These are phyloP conservation scores for Sclerodermus sp. DNA, from an alignment of 2,888 invertebrate species.

Conservation along the genomic window DNA sequence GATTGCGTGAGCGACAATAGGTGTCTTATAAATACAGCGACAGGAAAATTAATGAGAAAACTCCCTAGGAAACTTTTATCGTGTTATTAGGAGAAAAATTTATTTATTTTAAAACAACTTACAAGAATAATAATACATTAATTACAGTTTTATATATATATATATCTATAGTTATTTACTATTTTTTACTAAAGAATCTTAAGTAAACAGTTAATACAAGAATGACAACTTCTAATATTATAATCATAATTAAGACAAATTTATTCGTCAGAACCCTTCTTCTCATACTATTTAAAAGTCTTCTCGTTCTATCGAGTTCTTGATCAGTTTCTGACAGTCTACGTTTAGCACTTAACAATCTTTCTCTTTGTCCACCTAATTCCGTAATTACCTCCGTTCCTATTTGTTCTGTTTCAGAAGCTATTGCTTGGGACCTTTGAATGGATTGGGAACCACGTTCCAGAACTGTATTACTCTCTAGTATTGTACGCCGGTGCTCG, in stretches of 20 bases:
- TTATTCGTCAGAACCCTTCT: conserved; percentile 76
- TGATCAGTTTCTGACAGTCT: conserved; percentile 73
- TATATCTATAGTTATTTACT: not conserved
- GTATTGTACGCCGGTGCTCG: conserved; percentile 63
- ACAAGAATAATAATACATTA: no score
- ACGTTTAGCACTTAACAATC: conserved; percentile 67
- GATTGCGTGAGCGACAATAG: no score
- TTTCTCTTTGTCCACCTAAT: conserved; percentile 74
- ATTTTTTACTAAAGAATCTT: conserved; percentile 61
- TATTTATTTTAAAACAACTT: no score
- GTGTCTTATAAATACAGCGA: no score
- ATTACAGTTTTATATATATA: no score
- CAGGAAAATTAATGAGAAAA: no score
- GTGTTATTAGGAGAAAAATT: no score
- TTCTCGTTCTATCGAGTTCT: conserved; percentile 67
- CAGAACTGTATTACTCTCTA: conserved; percentile 62
- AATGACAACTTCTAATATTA: conserved; percentile 70
- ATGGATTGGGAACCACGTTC: conserved; percentile 68
- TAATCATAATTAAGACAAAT: conserved; percentile 72
- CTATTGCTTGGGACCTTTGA: conserved; percentile 71
- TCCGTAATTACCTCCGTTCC: conserved; percentile 78
- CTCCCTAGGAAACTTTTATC: no score
- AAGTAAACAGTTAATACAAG: conserved; percentile 66
- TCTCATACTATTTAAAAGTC: conserved; percentile 69
- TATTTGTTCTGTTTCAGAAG: conserved; percentile 79